Evolutionary conservation across 2,797 vertebrate genomes (phyloP).

Genomic region (Micropoecilia bifurca): DNA sequence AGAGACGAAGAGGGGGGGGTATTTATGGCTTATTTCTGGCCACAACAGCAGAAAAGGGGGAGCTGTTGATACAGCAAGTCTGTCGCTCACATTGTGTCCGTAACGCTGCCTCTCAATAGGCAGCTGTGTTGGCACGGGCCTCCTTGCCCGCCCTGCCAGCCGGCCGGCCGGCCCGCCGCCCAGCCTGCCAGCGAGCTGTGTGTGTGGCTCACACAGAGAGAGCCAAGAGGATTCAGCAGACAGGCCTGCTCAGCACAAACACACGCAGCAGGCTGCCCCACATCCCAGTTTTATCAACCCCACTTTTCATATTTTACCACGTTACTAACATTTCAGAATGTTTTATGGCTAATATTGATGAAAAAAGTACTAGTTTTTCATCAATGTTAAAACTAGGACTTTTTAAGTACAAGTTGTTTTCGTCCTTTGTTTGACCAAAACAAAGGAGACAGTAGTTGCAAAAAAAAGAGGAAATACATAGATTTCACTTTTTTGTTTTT

Average conservation of each 20-base stretch:
- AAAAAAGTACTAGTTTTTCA: too few relatives aligned
- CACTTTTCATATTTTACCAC: neutral
- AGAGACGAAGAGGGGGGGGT: constrained; percentile 63
- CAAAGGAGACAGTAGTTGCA: neutral
- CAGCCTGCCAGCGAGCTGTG: constrained; percentile 73
- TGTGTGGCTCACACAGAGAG: constrained; percentile 61
- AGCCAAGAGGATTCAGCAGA: constrained; percentile 81
- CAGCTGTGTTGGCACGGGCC: constrained; percentile 76
- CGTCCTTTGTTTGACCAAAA: neutral
- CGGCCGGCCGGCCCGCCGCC: constrained; percentile 68
- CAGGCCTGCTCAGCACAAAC: constrained; percentile 73
- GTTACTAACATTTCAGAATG: neutral
- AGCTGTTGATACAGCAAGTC: constrained; percentile 88
- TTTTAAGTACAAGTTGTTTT: too few relatives aligned
- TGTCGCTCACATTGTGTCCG: constrained; percentile 83
- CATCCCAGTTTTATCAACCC: neutral
- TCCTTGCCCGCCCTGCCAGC: constrained; percentile 54
- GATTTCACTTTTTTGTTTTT: neutral
- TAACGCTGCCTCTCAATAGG: constrained; percentile 85
- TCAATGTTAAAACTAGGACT: too few relatives aligned
- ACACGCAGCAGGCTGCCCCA: neutral
- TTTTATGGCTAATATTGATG: neutral
- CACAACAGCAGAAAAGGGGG: constrained; percentile 83
- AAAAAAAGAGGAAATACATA: neutral
- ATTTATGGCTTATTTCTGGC: constrained; percentile 88